phyloP scores from a whole-genome alignment of 2,797 vertebrate genomes.

The Schizopygopsis malacanthus region DNA sequence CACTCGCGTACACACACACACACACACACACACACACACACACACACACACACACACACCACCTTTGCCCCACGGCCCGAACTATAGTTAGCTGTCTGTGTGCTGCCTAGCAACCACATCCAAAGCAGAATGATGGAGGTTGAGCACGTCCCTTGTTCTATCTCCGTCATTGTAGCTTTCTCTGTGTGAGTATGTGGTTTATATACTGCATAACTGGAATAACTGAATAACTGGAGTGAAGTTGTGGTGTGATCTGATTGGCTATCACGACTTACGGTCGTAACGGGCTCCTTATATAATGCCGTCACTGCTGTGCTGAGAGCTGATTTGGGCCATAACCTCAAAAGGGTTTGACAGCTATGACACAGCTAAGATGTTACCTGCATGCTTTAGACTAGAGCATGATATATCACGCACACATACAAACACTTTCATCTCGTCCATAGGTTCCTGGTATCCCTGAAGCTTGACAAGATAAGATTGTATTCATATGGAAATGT shows the following conservation, averaged over 20 bases:
- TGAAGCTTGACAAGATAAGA: conserved; percentile 15
- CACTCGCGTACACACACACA: conserved; percentile 19
- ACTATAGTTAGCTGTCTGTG: conserved; percentile 67
- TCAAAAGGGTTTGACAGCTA: conserved; percentile 8
- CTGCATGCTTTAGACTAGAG: neutral
- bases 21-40: no score
- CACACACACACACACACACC: conserved; percentile 42
- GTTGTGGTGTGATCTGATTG: conserved; percentile 14
- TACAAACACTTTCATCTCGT: conserved; percentile 10
- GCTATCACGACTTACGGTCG: neutral
- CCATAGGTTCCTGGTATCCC: conserved; percentile 12
- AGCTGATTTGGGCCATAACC: conserved; percentile 11
- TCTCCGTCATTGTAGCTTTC: conserved; percentile 25
- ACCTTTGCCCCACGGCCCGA: conserved; percentile 63
- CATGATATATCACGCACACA: neutral
- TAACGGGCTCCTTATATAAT: neutral
- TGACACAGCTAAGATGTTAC: conserved; percentile 23
- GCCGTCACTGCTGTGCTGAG: neutral
- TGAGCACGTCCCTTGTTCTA: conserved; percentile 38
- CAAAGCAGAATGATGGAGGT: conserved; percentile 43
- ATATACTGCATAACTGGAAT: neutral
- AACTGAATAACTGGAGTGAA: neutral
- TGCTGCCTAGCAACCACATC: conserved; percentile 69
- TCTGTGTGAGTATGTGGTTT: neutral
- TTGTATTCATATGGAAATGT: conserved; percentile 43